phyloP scores from a whole-genome alignment of 2,113 vertebrate species.

The Rhinichthys klamathensis region DNA sequence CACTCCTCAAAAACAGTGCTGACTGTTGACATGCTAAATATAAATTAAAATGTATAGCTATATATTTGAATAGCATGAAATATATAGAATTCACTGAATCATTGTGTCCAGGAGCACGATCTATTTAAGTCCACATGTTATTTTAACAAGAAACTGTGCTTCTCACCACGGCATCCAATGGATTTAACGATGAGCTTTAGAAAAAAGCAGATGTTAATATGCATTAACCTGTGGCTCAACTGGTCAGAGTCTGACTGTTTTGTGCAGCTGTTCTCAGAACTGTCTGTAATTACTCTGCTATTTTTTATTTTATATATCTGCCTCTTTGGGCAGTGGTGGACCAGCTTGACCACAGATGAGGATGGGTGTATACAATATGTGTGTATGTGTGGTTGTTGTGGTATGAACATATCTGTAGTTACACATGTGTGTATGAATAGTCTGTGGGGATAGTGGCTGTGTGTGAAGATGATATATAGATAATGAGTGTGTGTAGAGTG shows the following conservation, averaged over 20 bases:
- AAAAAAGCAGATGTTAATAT: not conserved
- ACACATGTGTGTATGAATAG: not conserved
- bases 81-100: no score
- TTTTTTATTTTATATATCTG: slow-evolving; percentile 72
- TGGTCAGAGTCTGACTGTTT: not conserved
- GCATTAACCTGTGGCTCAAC: not conserved
- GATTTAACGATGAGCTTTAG: not conserved
- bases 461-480: not conserved
- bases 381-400: slow-evolving; percentile 37
- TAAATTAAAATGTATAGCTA: no score
- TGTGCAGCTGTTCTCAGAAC: slow-evolving; percentile 56
- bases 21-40: no score
- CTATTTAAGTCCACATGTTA: no score
- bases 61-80: no score
- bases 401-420: not conserved
- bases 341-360: slow-evolving; percentile 26
- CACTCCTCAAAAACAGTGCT: no score
- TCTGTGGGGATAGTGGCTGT: not conserved
- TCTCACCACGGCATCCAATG: no score
- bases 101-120: no score
- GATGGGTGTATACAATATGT: slow-evolving; percentile 35
- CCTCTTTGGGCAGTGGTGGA: slow-evolving; percentile 55
- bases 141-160: no score
- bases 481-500: slow-evolving; percentile 11
- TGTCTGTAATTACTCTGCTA: slow-evolving; percentile 70